phyloP scores from a whole-genome alignment of 1,140 invertebrate genomes.

The Dreissena polymorpha region DNA sequence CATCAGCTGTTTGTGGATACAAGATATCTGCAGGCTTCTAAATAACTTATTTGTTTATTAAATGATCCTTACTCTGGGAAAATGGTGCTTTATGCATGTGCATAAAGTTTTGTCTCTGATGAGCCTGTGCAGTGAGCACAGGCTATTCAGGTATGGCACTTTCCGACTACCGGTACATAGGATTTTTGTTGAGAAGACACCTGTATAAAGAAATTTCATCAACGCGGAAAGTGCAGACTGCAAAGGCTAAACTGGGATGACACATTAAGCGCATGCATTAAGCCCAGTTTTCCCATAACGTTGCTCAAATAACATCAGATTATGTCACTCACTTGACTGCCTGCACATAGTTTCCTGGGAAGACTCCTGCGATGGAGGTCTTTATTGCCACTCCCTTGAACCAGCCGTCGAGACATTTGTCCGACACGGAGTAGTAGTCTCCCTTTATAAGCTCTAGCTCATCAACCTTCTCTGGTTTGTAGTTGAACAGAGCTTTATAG shows the following conservation, averaged over 20 bases:
- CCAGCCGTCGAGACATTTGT: conserved; percentile 79
- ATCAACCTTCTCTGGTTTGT: conserved; percentile 77
- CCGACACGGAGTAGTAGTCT: conserved; percentile 76
- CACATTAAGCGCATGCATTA: no score
- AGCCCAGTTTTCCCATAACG: no score
- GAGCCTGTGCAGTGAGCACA: no score
- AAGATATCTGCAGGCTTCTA: neutral
- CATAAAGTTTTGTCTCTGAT: no score
- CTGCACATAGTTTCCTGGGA: conserved; percentile 79
- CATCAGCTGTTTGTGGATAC: no score
- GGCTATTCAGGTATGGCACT: no score
- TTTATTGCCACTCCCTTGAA: conserved; percentile 80
- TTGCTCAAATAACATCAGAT: neutral
- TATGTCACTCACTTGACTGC: conserved; percentile 83
- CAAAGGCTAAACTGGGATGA: no score
- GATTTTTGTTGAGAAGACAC: no score
- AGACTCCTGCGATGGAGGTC: conserved; percentile 72
- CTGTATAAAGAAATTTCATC: neutral
- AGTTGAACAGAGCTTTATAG: conserved; percentile 77
- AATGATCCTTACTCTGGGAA: no score
- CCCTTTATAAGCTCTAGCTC: conserved; percentile 77
- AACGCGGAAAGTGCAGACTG: neutral
- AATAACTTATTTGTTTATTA: neutral
- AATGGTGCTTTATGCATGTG: no score
- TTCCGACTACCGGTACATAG: no score